phyloP scores from a whole-genome alignment of 2,113 vertebrate genomes.

The Chroicocephalus ridibundus region DNA sequence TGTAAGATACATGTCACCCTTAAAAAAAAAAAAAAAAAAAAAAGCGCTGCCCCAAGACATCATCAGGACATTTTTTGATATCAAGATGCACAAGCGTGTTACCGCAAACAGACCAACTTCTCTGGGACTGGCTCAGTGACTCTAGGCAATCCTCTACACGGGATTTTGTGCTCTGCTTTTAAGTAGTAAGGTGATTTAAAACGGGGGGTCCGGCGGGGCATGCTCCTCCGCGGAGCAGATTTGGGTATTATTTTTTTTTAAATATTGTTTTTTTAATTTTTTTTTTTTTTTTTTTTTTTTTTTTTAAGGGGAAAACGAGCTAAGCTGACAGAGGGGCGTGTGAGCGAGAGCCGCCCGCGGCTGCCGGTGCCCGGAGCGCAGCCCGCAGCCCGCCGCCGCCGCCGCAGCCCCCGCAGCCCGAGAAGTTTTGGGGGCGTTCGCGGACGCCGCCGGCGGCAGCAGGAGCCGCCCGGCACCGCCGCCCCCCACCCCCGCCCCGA shows the following conservation, averaged over 20 bases:
- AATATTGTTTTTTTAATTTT: background rate
- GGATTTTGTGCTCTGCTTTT: background rate
- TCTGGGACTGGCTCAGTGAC: background rate
- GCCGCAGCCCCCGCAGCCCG: background rate
- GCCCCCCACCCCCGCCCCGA: background rate
- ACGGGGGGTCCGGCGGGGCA: background rate
- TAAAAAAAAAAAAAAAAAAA: background rate
- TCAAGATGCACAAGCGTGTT: background rate
- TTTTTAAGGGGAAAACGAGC: background rate
- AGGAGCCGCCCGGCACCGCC: background rate
- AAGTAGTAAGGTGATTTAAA: background rate
- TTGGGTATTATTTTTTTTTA: background rate
- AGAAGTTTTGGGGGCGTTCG: background rate
- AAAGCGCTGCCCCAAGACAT: background rate
- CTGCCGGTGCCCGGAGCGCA: background rate
- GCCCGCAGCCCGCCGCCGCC: background rate
- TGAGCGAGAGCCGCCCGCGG: background rate
- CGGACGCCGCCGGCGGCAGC: background rate
- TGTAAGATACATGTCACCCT: background rate
- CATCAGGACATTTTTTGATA: background rate
- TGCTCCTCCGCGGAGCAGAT: background rate
- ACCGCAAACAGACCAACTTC: background rate
- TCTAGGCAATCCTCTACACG: background rate
- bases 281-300: too few relatives aligned
- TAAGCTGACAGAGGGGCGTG: background rate